phyloP scores from a whole-genome alignment of 92 coral and sea anemone species.

The Virgularia gustaviana region DNA sequence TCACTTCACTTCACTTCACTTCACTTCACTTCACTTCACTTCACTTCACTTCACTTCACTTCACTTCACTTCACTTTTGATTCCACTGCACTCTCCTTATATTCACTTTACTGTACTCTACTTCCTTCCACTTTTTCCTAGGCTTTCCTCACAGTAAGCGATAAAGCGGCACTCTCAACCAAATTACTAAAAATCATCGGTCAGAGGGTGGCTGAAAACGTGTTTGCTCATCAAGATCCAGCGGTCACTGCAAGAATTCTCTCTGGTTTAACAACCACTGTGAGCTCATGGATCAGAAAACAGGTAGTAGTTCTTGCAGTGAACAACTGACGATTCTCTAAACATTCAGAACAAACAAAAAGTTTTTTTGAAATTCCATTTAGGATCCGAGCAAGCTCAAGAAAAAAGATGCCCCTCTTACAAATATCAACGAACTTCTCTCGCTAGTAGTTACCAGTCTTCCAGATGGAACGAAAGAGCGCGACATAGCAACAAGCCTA shows the following conservation, averaged over 20 bases:
- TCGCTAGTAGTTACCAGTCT: slow-evolving; percentile 57
- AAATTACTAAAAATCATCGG: slow-evolving; percentile 75
- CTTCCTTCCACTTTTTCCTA: slow-evolving; percentile 15
- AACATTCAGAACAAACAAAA: not conserved
- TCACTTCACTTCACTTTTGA: no score
- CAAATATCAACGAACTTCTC: slow-evolving; percentile 67
- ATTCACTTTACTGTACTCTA: not conserved
- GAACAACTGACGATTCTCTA: not conserved
- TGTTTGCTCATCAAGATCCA: slow-evolving; percentile 71
- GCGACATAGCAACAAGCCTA: slow-evolving; percentile 62
- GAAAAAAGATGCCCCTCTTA: slow-evolving; percentile 61
- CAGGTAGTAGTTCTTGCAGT: slow-evolving; percentile 56
- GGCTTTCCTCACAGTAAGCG: slow-evolving; percentile 76
- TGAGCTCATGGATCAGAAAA: slow-evolving; percentile 89
- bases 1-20: no score
- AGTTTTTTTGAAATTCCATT: slow-evolving; percentile 10
- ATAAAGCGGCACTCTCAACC: slow-evolving; percentile 62
- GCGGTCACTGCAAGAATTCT: slow-evolving; percentile 75
- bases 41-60: no score
- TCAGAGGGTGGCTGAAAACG: slow-evolving; percentile 78
- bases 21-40: no score
- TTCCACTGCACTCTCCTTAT: no score
- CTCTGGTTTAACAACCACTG: slow-evolving; percentile 79
- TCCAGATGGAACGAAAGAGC: slow-evolving; percentile 62
- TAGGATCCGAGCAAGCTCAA: slow-evolving; percentile 72